These are phyloP conservation scores for Hirudinaria manillensis DNA, from an alignment of 2,888 invertebrate species.

Conservation along the genomic window DNA sequence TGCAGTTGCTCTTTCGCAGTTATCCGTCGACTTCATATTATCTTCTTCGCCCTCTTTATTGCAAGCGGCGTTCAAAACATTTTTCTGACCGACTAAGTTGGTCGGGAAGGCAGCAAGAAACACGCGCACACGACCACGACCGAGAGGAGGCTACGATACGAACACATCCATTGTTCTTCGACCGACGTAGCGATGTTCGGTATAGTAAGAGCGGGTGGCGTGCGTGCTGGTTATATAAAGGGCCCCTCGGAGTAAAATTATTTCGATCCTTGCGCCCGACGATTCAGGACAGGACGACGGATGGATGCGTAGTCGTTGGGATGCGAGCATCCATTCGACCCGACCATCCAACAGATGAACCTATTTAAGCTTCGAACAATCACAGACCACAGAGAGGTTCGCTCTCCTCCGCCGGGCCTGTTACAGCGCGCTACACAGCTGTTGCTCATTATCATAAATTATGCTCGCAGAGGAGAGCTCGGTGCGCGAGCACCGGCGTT, in stretches of 20 bases:
- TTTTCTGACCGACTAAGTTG: conserved; percentile 5
- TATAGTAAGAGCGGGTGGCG: too few relatives aligned
- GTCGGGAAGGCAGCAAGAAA: conserved; percentile 10
- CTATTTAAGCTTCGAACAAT: neutral
- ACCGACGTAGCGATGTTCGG: too few relatives aligned
- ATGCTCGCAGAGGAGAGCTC: neutral
- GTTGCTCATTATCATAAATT: conserved; percentile 17
- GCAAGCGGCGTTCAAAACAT: conserved; percentile 12
- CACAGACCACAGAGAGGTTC: conserved; percentile 2
- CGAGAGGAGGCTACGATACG: neutral
- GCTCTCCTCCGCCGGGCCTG: neutral
- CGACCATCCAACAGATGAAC: neutral
- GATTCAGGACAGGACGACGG: too few relatives aligned
- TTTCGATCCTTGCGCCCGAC: too few relatives aligned
- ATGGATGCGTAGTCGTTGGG: too few relatives aligned
- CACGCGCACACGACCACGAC: conserved; percentile 10
- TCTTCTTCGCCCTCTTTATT: conserved; percentile 13
- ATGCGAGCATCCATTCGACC: neutral
- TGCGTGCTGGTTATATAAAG: too few relatives aligned
- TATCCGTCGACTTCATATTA: conserved; percentile 14
- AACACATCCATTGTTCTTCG: neutral
- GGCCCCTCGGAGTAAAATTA: too few relatives aligned
- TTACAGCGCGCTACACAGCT: neutral
- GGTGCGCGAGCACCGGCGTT: neutral
- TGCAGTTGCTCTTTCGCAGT: neutral